A percentile compares a stretch with the other conserved stretches of the same genome.
phyloP scores from a whole-genome alignment of 2,888 invertebrate genomes.

The Synergus japonicus region DNA sequence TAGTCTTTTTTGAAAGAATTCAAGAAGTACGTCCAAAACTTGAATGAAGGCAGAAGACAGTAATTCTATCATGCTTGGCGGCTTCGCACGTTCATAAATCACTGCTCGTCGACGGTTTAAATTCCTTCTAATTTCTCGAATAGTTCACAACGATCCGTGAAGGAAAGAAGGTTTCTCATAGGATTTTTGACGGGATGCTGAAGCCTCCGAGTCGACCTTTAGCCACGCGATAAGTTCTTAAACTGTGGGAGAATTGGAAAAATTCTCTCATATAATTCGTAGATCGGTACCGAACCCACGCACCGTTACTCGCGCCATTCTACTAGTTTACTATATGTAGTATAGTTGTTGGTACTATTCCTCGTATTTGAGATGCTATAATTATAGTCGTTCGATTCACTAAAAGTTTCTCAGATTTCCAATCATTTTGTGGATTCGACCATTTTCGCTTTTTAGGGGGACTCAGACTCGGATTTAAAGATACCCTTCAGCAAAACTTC shows the following conservation, averaged over 20 bases:
- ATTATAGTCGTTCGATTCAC: slow-evolving; percentile 70
- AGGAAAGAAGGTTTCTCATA: slow-evolving; percentile 7
- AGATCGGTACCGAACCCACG: slow-evolving; percentile 33
- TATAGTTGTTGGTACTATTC: slow-evolving; percentile 52
- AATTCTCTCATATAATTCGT: slow-evolving; percentile 32
- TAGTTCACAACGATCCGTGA: slow-evolving; percentile 28
- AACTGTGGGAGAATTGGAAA: slow-evolving; percentile 29
- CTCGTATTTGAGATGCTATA: slow-evolving; percentile 68
- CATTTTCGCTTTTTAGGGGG: slow-evolving; percentile 36
- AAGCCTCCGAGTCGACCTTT: slow-evolving; percentile 38
- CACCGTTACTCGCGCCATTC: not conserved
- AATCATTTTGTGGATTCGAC: slow-evolving; percentile 30
- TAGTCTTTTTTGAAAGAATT: not conserved
- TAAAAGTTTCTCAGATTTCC: slow-evolving; percentile 67
- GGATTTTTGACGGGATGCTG: slow-evolving; percentile 13
- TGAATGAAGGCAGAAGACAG: slow-evolving; percentile 6
- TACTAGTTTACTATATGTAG: not conserved
- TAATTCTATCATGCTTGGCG: slow-evolving; percentile 30
- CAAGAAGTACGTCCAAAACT: slow-evolving; percentile 33
- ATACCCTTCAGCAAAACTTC: slow-evolving; percentile 31
- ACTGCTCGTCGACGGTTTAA: slow-evolving; percentile 15
- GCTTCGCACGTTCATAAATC: slow-evolving; percentile 41
- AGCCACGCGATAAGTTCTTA: slow-evolving; percentile 46
- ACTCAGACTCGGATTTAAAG: slow-evolving; percentile 33
- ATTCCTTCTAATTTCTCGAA: slow-evolving; percentile 17